Percentiles rank a stretch among this genome's conserved stretches.
phyloP scores from a whole-genome alignment of 2,797 vertebrate genomes.

The Nannoperca obscura region DNA sequence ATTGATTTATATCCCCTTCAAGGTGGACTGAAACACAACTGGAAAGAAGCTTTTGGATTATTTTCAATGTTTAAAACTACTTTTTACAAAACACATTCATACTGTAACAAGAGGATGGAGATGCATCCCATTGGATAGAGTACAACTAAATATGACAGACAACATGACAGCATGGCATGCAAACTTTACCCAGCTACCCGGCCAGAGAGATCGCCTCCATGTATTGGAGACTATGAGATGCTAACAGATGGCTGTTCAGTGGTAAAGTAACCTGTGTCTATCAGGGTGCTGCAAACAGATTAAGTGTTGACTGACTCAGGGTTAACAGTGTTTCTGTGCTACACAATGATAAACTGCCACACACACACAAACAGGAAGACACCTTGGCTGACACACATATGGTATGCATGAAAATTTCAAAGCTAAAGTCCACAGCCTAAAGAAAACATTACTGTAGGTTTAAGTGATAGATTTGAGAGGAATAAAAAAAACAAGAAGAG shows the following conservation, averaged over 20 bases:
- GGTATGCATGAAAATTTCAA: conserved; percentile 28
- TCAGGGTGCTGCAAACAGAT: conserved; percentile 52
- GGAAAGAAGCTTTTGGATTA: background rate
- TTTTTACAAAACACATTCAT: background rate
- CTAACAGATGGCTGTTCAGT: conserved; percentile 59
- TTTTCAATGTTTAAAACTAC: background rate
- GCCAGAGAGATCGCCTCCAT: conserved; percentile 35
- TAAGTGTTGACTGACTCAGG: conserved; percentile 36
- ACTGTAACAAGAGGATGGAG: background rate
- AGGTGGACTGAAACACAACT: background rate
- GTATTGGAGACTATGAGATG: conserved; percentile 26
- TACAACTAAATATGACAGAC: background rate
- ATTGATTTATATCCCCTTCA: conserved; percentile 2
- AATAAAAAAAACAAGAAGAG: conserved; percentile 4
- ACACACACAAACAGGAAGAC: conserved; percentile 18
- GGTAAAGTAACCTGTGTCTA: conserved; percentile 47
- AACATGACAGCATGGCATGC: conserved; percentile 2
- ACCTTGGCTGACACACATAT: conserved; percentile 22
- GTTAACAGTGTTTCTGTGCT: conserved; percentile 33
- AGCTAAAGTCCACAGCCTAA: conserved; percentile 8
- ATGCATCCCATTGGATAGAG: background rate
- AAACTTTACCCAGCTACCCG: background rate
- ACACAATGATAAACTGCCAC: conserved; percentile 29
- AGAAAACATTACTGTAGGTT: conserved; percentile 14
- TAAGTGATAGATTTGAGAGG: conserved; percentile 31